Percentiles rank a stretch among this genome's conserved stretches.
Conservation (phyloP, 2,888 invertebrate species). For the Synanthedon vespiformis region DNA sequence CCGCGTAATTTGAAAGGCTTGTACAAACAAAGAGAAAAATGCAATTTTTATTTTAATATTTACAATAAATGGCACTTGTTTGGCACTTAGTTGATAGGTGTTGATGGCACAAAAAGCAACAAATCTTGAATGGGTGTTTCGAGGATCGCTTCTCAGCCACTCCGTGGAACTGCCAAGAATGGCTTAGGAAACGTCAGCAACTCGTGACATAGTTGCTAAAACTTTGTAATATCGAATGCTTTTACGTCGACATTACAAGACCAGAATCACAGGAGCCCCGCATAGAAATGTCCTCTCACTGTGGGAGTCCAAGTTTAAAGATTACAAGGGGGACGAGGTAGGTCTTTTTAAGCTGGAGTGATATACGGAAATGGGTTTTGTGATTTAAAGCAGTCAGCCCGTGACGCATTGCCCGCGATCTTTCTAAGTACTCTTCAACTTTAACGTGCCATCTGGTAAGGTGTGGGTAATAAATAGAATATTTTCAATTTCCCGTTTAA, state of each 20-base stretch:
- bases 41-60: no score
- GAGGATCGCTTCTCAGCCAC: constrained; percentile 54
- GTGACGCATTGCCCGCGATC: constrained; percentile 35
- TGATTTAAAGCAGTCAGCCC: constrained; percentile 53
- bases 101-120: constrained; percentile 48
- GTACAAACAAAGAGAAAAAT: no score
- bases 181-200: constrained; percentile 39
- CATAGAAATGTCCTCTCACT: neutral
- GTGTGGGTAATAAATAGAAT: constrained; percentile 30
- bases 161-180: constrained; percentile 44
- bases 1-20: neutral
- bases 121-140: constrained; percentile 38
- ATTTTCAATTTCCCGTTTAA: constrained; percentile 14
- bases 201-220: constrained; percentile 57
- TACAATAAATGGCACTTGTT: no score
- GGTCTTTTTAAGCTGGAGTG: constrained; percentile 23
- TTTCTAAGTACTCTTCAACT: constrained; percentile 31
- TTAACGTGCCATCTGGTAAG: constrained; percentile 22
- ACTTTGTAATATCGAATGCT: constrained; percentile 63
- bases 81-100: constrained; percentile 8
- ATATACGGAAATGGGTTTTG: constrained; percentile 32
- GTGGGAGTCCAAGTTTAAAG: neutral
- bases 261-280: neutral
- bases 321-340: constrained; percentile 6
- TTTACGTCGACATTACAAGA: constrained; percentile 18